phyloP scores from a whole-genome alignment of 2,888 invertebrate species.

The Tyria jacobaeae region DNA sequence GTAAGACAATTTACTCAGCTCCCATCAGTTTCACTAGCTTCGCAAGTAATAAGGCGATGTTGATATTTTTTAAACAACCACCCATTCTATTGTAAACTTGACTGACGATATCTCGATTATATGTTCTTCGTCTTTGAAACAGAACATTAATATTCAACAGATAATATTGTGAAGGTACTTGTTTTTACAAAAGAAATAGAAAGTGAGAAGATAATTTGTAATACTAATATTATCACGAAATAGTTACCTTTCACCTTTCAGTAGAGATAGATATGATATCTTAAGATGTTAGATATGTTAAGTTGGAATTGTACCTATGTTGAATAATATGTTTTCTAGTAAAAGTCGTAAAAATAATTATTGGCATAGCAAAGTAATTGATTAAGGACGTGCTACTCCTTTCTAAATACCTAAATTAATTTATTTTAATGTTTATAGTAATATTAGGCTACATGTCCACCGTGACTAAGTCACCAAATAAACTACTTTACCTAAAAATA shows the following conservation, averaged over 20 bases:
- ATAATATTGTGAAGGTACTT: neutral
- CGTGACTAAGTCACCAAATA: no score
- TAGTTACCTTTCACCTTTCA: no score
- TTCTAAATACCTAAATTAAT: no score
- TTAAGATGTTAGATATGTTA: no score
- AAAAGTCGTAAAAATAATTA: no score
- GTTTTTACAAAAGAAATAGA: neutral
- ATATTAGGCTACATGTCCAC: no score
- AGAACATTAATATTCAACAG: conserved; percentile 16
- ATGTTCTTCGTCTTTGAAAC: conserved; percentile 1
- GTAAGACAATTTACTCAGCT: conserved; percentile 41
- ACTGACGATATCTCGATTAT: conserved; percentile 27
- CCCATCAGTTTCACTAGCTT: conserved; percentile 51
- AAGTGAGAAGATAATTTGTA: neutral
- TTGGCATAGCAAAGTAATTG: no score
- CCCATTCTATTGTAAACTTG: conserved; percentile 32
- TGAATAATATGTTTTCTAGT: no score
- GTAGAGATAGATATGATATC: no score
- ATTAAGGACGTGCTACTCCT: no score
- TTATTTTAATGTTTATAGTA: no score
- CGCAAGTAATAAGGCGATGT: conserved; percentile 35
- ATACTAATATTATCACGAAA: neutral
- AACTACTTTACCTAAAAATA: conserved; percentile 6
- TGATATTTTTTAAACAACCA: conserved; percentile 34
- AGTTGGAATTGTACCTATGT: no score